These are phyloP conservation scores for Nemapogon koenigi DNA, from an alignment of 2,888 invertebrate species.

Conservation along the genomic window DNA sequence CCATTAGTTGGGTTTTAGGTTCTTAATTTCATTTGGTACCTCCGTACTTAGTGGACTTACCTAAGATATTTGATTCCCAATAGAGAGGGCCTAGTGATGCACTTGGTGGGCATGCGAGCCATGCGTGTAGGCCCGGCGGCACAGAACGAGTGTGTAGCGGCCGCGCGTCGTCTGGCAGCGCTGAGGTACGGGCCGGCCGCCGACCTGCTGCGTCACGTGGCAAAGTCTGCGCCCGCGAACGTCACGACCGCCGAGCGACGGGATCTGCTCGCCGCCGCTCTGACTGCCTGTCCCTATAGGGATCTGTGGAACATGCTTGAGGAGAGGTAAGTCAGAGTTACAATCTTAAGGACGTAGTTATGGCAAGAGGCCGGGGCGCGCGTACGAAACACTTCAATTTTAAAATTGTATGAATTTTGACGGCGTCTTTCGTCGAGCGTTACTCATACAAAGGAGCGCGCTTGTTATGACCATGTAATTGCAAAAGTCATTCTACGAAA, in stretches of 20 bases:
- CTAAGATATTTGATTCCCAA: no score
- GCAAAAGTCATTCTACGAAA: no score
- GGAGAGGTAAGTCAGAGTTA: not conserved
- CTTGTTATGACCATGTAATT: no score
- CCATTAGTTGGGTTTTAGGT: no score
- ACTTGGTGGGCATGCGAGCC: conserved; percentile 26
- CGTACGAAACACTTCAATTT: not conserved
- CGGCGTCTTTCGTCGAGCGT: no score
- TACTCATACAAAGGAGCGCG: no score
- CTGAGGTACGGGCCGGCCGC: conserved; percentile 27
- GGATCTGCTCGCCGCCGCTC: conserved; percentile 1
- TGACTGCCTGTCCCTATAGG: not conserved
- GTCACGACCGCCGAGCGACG: not conserved
- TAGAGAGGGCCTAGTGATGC: conserved; percentile 39
- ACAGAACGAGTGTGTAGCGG: conserved; percentile 6
- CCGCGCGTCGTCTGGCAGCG: conserved; percentile 24
- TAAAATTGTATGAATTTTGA: no score
- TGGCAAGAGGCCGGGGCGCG: not conserved
- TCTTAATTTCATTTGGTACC: no score
- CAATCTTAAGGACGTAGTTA: not conserved
- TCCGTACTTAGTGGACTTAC: no score
- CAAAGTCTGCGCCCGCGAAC: not conserved
- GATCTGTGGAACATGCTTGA: not conserved
- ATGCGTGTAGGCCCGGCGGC: conserved; percentile 24
- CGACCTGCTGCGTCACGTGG: conserved; percentile 25